Percentiles rank a stretch among this genome's conserved stretches.
Conservation (phyloP, 1,140 invertebrate species). For the Drosophila murphyi region DNA sequence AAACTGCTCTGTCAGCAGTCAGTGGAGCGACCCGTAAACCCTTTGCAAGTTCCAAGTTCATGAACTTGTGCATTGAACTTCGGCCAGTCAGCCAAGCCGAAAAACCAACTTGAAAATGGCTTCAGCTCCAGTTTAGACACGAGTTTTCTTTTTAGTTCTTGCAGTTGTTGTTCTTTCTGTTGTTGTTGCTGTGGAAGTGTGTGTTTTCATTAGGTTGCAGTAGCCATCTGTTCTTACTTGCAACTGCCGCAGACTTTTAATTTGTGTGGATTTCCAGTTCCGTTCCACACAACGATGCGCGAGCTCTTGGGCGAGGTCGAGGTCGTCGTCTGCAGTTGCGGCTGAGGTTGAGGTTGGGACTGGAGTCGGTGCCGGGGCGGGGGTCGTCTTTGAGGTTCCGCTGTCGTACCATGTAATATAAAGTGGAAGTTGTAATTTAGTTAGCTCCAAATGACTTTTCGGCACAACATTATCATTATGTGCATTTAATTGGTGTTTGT, state of each 20-base stretch:
- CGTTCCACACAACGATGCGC: constrained; percentile 26
- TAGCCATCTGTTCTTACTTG: constrained; percentile 69
- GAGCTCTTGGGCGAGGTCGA: constrained; percentile 41
- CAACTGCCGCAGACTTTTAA: constrained; percentile 75
- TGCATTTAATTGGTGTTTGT: constrained; percentile 80
- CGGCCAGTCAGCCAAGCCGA: constrained; percentile 59
- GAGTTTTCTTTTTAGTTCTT: constrained; percentile 43
- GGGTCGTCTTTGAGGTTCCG: constrained; percentile 42
- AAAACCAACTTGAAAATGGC: constrained; percentile 56
- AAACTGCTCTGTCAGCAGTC: constrained; percentile 75
- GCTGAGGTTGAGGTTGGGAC: constrained; percentile 14
- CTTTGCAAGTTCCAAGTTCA: constrained; percentile 73
- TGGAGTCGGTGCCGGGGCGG: constrained; percentile 1
- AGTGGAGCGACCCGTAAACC: constrained; percentile 45
- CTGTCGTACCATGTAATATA: constrained; percentile 73
- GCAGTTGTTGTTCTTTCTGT: constrained; percentile 18
- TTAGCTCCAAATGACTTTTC: constrained; percentile 80
- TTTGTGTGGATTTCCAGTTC: constrained; percentile 71
- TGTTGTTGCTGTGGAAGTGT: constrained; percentile 39
- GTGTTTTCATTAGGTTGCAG: constrained; percentile 78
- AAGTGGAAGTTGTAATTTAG: constrained; percentile 82
- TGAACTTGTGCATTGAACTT: constrained; percentile 82
- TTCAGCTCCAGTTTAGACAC: constrained; percentile 29
- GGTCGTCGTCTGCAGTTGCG: constrained; percentile 32
- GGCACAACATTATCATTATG: constrained; percentile 82